phyloP scores from a whole-genome alignment of 2,888 invertebrate species.

The Andrena bucephala region DNA sequence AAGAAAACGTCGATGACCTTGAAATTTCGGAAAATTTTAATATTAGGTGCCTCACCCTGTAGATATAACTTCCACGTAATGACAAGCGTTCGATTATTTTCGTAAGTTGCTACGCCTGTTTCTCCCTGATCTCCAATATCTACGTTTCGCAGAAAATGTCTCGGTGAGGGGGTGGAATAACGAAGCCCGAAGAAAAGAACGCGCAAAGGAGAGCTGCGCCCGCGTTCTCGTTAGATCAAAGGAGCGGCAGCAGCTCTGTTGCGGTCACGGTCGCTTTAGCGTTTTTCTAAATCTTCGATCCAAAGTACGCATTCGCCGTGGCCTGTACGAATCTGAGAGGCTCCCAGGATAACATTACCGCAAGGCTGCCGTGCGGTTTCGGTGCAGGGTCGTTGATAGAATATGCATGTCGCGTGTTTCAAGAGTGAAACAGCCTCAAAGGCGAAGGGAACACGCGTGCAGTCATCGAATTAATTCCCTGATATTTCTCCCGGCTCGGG shows the following conservation, averaged over 20 bases:
- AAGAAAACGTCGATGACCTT: no score
- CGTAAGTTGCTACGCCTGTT: no score
- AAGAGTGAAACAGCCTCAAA: slow-evolving; percentile 76
- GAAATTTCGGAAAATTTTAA: no score
- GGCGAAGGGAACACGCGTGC: slow-evolving; percentile 5
- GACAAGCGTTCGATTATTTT: no score
- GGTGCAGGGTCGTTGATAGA: slow-evolving; percentile 77
- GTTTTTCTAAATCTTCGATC: slow-evolving; percentile 65
- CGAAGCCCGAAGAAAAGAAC: background rate
- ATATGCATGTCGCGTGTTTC: slow-evolving; percentile 78
- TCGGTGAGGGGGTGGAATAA: background rate
- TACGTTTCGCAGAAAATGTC: background rate
- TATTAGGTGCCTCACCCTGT: no score
- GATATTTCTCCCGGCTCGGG: background rate
- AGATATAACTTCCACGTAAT: no score
- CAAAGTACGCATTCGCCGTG: slow-evolving; percentile 34
- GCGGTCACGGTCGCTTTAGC: slow-evolving; percentile 52
- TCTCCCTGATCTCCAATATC: no score
- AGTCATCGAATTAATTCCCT: slow-evolving; percentile 16
- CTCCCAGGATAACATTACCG: slow-evolving; percentile 75
- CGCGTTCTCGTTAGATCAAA: slow-evolving; percentile 38
- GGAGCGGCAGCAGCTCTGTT: slow-evolving; percentile 43
- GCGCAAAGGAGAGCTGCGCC: background rate
- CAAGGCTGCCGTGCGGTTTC: slow-evolving; percentile 77
- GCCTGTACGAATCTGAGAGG: slow-evolving; percentile 55